phyloP scores from a whole-genome alignment of 2,888 invertebrate species.

The Drosophila austrosaltans region DNA sequence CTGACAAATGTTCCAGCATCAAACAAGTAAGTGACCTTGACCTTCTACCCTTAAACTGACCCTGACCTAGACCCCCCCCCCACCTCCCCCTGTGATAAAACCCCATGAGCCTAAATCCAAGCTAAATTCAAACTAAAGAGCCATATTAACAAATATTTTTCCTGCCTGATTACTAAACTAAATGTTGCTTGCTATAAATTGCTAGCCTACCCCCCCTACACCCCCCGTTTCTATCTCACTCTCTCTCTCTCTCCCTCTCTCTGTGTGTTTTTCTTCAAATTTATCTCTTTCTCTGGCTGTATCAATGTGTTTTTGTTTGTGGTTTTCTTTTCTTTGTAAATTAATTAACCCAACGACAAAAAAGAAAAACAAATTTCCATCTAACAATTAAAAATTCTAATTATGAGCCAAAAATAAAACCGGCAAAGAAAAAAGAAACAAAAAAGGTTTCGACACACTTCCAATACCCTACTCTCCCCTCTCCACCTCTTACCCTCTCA shows the following conservation, averaged over 20 bases:
- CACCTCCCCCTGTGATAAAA: slow-evolving; percentile 15
- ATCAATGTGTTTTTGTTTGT: slow-evolving; percentile 31
- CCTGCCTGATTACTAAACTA: slow-evolving; percentile 3
- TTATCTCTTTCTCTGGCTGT: neutral
- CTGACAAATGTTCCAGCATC: slow-evolving; percentile 93
- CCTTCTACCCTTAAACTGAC: slow-evolving; percentile 19
- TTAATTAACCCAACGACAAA: slow-evolving; percentile 30
- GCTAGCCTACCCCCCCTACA: slow-evolving; percentile 20
- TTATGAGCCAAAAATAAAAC: slow-evolving; percentile 18
- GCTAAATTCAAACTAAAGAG: slow-evolving; percentile 13
- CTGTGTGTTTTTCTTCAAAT: neutral
- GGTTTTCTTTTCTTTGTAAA: slow-evolving; percentile 28
- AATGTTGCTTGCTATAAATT: slow-evolving; percentile 47
- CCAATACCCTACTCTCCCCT: slow-evolving; percentile 20
- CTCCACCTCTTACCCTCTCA: neutral
- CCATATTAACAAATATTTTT: slow-evolving; percentile 22
- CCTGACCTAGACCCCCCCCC: slow-evolving; percentile 40
- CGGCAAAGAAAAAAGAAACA: slow-evolving; percentile 13
- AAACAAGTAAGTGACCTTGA: slow-evolving; percentile 88
- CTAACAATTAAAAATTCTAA: slow-evolving; percentile 10
- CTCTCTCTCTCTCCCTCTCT: slow-evolving; percentile 35
- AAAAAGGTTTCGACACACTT: neutral
- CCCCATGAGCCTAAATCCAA: neutral
- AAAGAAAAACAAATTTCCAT: slow-evolving; percentile 25
- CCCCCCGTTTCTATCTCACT: slow-evolving; percentile 10